Evolutionary conservation across 1,140 invertebrate species (phyloP), one percentile per base, ranked within the genome.

Genomic region (Eriocheir sinensis): DNA sequence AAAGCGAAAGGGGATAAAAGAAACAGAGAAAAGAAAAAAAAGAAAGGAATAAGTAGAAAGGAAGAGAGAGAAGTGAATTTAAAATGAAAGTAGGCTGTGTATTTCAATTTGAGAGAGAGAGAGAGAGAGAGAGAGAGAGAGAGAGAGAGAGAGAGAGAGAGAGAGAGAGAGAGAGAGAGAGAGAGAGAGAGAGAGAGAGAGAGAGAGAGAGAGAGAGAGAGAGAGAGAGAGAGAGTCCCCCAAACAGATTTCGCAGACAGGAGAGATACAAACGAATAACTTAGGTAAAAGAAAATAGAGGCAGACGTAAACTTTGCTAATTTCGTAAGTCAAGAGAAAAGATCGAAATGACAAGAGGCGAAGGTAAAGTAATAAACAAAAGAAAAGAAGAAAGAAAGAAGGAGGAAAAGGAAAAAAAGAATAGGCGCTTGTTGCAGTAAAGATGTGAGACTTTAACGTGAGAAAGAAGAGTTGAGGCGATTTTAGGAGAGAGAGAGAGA

Each of bases 121-220:
- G 80, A 83, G 80, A 83, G 80, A 83, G 60, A 72, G 60, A 72
- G 60, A 72, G 60, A 72, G 60, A 72, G 60, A 72, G 80, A 83
- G 80, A 83, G 80, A 83, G 80, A 83, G 80, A 83, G 80, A 83
- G 80, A 83, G 30, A 83, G 80, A 83, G 30, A 83, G 80, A 83
- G 30, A 83, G 80, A 83, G 30, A 83, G 80, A 83, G 36, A 34
- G 30, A 83, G 30, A 4, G 80, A 6, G 3, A n/a, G 30, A n/a
- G 48, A 21, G 48, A 9, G 21, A 53, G 12, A 53, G 21, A 53
- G 12, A 53, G 21, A 53, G 12, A 9, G 12, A 83, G 80, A 83
- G 30, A 83, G 80, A 83, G 30, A 83, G 80, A 83, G 36, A 34
- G 30, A 83, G 30, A 4, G 80, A 6, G 3, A n/a, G 48, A 21